Evolutionary conservation across 1,140 invertebrate genomes (phyloP).

Genomic region (Drosophila rufa): DNA sequence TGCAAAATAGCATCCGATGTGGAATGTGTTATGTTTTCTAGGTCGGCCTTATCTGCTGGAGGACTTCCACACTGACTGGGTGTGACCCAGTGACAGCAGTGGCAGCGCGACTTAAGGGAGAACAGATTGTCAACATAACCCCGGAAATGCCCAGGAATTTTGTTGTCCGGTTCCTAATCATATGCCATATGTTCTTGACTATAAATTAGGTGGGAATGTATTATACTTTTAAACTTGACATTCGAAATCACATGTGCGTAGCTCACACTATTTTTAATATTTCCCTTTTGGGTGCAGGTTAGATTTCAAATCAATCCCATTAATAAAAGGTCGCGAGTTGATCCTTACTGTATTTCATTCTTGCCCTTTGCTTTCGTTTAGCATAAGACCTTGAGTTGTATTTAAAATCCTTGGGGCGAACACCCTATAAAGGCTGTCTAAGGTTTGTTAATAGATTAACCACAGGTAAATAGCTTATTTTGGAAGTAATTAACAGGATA

Average conservation of each 20-base stretch:
- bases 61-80: conserved; percentile 16
- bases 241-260: neutral
- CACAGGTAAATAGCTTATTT: too few species aligned
- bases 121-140: conserved; percentile 20
- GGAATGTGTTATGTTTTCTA: conserved; percentile 12
- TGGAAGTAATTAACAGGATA: too few species aligned
- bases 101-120: conserved; percentile 3
- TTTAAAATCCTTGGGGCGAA: too few species aligned
- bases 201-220: conserved; percentile 6
- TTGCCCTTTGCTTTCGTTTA: too few species aligned
- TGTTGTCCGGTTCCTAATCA: conserved; percentile 2
- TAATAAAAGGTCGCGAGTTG: neutral
- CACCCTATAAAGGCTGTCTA: too few species aligned
- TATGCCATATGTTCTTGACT: neutral
- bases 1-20: conserved; percentile 33
- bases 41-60: conserved; percentile 21
- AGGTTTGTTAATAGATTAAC: too few species aligned
- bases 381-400: too few species aligned
- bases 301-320: too few species aligned
- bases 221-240: conserved; percentile 3
- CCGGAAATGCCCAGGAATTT: conserved; percentile 11
- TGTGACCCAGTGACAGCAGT: conserved; percentile 19
- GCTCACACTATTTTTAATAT: neutral
- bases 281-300: neutral
- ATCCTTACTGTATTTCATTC: neutral